phyloP scores from a whole-genome alignment of 2,888 invertebrate genomes.

The Metacarcinus magister region DNA sequence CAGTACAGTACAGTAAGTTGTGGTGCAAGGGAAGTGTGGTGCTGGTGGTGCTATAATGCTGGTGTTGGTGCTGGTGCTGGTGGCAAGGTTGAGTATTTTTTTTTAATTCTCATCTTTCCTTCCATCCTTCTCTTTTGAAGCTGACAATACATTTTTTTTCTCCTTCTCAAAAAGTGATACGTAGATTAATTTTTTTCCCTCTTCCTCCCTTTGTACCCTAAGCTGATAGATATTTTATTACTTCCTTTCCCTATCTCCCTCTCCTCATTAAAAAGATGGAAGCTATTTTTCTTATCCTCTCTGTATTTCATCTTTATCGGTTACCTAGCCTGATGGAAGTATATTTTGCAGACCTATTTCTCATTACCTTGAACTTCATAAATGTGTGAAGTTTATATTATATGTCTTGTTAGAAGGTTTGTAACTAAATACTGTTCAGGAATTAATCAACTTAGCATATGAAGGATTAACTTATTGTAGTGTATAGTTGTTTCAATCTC shows the following conservation, averaged over 20 bases:
- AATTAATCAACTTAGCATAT: no score
- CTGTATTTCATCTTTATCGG: no score
- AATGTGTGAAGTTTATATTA: not conserved
- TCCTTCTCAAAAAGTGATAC: not conserved
- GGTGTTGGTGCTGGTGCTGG: not conserved
- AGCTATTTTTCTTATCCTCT: not conserved
- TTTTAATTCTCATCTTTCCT: not conserved
- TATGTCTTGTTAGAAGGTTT: not conserved
- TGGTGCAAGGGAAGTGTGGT: not conserved
- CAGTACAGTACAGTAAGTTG: not conserved
- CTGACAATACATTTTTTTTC: not conserved
- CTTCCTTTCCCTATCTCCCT: not conserved
- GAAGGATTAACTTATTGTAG: no score
- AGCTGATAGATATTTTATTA: not conserved
- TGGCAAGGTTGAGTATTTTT: not conserved
- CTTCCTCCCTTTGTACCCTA: not conserved
- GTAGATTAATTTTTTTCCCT: not conserved
- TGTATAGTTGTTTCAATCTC: no score
- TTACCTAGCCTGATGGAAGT: no score
- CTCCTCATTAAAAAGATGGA: not conserved
- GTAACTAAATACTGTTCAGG: not conserved
- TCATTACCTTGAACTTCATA: no score
- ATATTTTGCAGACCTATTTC: no score
- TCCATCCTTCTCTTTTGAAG: not conserved
- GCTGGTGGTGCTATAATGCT: not conserved